Evolutionary conservation across 2,888 invertebrate species (phyloP).

Genomic region (Agonopterix alstromeriana): DNA sequence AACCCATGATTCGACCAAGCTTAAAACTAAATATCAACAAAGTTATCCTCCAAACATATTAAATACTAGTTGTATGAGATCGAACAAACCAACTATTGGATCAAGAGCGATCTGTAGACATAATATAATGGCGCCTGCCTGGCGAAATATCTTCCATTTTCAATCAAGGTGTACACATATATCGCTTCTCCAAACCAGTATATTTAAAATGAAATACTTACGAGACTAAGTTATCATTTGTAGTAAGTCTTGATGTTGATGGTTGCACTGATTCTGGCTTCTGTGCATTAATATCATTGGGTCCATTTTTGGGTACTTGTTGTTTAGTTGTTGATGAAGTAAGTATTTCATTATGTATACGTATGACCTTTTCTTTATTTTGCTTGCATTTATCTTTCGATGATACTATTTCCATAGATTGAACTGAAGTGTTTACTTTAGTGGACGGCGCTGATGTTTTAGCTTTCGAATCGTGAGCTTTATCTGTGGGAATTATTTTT

Average conservation of each 20-base stretch:
- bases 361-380: neutral
- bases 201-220: constrained; percentile 27
- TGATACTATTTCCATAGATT: neutral
- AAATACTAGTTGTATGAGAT: too few species aligned
- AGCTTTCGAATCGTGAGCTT: too few species aligned
- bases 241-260: constrained; percentile 6
- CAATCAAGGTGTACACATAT: too few species aligned
- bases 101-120: too few species aligned
- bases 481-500: too few species aligned
- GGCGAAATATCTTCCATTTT: too few species aligned
- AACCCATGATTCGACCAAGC: too few species aligned
- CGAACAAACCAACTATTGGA: too few species aligned
- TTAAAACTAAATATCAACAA: too few species aligned
- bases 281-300: neutral
- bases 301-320: neutral
- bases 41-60: too few species aligned
- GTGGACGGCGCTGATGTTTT: neutral
- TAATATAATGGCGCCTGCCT: too few species aligned
- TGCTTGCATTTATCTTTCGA: neutral
- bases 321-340: neutral
- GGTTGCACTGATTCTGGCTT: constrained; percentile 4
- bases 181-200: too few species aligned
- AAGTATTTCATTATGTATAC: neutral
- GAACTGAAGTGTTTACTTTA: constrained; percentile 1
- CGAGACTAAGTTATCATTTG: constrained; percentile 23